phyloP scores from a whole-genome alignment of 2,797 vertebrate genomes.

The Sorex maritimensis region DNA sequence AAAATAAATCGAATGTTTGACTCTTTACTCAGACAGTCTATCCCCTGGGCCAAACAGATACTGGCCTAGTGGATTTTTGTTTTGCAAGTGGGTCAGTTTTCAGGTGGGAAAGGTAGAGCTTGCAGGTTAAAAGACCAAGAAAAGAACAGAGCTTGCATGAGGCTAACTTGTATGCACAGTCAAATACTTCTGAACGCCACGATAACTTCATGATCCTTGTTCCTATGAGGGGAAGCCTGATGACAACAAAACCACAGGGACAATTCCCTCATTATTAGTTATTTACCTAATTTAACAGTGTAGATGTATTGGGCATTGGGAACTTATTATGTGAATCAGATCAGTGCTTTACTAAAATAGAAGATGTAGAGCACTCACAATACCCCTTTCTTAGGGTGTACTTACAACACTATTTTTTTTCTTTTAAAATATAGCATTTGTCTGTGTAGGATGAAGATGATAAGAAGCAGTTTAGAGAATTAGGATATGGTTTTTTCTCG shows the following conservation, averaged over 20 bases:
- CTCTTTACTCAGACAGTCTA: conserved; percentile 14
- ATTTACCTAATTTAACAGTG: background rate
- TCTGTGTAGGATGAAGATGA: background rate
- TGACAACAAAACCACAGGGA: background rate
- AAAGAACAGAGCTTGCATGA: background rate
- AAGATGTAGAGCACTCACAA: background rate
- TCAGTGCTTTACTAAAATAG: background rate
- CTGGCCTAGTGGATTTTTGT: background rate
- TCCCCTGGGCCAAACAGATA: background rate
- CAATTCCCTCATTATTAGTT: conserved; percentile 21
- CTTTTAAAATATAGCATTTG: conserved; percentile 18
- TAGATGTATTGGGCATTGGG: background rate
- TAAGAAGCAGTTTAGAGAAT: background rate
- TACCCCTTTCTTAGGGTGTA: background rate
- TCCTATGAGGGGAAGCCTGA: background rate
- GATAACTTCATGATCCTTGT: background rate
- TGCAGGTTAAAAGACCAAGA: background rate
- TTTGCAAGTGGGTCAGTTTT: background rate
- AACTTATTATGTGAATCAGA: background rate
- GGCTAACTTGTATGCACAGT: background rate
- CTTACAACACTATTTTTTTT: background rate
- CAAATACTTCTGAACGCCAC: background rate
- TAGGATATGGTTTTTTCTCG: background rate
- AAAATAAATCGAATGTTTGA: background rate
- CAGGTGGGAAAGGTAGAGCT: background rate